Base-by-base conservation (phyloP, 2,888 invertebrate species). In the Apodemia hepburni region DNA sequence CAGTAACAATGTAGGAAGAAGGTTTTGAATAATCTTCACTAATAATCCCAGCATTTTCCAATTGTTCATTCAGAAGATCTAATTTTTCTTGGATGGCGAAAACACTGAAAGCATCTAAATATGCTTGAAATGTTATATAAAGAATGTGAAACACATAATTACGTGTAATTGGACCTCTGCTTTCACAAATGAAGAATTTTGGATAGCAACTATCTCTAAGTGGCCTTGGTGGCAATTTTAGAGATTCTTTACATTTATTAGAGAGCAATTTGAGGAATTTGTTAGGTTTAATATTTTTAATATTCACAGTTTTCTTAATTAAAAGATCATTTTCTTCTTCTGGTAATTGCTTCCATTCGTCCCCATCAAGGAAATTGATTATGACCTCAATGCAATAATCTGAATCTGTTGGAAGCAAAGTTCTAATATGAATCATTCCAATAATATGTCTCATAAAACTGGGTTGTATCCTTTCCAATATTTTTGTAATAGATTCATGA, bases 381-480 rank as follows among this genome's bases (percentile, higher is more conserved):
- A 87, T 68, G 54, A 79, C 78, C 61, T 66, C 75, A 18, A 85
- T 72, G 18, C 85, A 74, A 67, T 84, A 77, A 7, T 73, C 70
- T 66, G 84, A 80, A 38, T 77, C 63, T 45, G 75, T 75, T 11
- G 68, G 61, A 0, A 84, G 69, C 60, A 85, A 59, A n/a, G 70
- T 71, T 64, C 81, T 74, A 17, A 82, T 49, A 66, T 83, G 79
- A 45, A 76, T 45, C 47, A 71, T 68, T 33, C 84, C 85, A 57
- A 91, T 69, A 3, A 82, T 67, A 61, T 82, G 74, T 68, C 73
- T 80, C 84, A 90, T 85, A 66, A 76, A 87, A 51, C 77, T 69
- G 62, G 89, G 89, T 71, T 87, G 76, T 64, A 90, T 81, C 64
- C 70, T 77, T 70, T 84, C 79, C 51, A 90, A 66, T 70, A 88